Conservation (phyloP, 2,888 invertebrate species). For the Oscheius sp. region DNA sequence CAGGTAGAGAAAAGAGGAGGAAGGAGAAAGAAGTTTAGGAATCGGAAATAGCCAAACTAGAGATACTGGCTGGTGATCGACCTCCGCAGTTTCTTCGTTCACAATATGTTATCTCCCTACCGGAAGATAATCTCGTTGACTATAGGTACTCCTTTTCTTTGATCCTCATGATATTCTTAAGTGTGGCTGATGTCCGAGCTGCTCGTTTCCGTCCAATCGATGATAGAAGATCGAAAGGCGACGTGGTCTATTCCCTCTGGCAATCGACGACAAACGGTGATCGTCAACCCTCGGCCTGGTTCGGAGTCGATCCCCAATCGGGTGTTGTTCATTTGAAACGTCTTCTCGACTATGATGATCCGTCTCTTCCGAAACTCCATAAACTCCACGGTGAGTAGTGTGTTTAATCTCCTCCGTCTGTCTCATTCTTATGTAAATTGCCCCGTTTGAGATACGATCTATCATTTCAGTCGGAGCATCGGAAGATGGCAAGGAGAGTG, state of each 20-base stretch:
- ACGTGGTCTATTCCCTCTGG: constrained; percentile 11
- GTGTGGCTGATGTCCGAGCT: constrained; percentile 94
- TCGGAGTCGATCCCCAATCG: constrained; percentile 81
- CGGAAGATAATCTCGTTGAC: constrained; percentile 93
- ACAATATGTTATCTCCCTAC: constrained; percentile 91
- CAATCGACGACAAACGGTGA: constrained; percentile 6
- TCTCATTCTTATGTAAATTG: constrained; percentile 13
- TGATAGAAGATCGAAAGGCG: constrained; percentile 52
- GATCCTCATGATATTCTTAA: constrained; percentile 70
- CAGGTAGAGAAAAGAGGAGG: constrained; percentile 24
- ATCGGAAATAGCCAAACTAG: constrained; percentile 69
- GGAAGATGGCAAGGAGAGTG: constrained; percentile 87
- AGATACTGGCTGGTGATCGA: constrained; percentile 79
- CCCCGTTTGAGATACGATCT: constrained; percentile 19
- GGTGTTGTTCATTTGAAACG: constrained; percentile 94
- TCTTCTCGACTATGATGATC: constrained; percentile 94
- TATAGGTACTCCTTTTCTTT: constrained; percentile 76
- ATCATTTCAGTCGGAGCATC: constrained; percentile 81
- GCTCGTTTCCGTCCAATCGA: constrained; percentile 81
- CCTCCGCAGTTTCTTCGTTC: constrained; percentile 97
- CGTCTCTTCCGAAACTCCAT: constrained; percentile 91
- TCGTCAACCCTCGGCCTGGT: constrained; percentile 27
- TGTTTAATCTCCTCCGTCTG: not conserved
- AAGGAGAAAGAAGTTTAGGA: too few relatives aligned
- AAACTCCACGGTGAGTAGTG: constrained; percentile 77